phyloP scores from a whole-genome alignment of 1,140 invertebrate genomes.

The Drusus annulatus region DNA sequence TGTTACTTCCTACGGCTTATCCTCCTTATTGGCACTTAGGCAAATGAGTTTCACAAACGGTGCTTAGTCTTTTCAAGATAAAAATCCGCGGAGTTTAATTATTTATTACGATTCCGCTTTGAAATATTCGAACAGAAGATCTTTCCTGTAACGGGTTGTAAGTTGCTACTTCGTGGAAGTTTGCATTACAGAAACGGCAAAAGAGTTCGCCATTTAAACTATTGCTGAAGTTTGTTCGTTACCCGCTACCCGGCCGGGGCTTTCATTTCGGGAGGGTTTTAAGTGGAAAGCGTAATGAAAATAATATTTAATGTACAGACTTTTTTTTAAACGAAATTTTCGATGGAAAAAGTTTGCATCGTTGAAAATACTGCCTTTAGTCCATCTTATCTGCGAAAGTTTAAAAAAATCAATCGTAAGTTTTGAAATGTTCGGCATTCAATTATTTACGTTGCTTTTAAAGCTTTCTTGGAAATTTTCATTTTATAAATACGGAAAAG shows the following conservation, averaged over 20 bases:
- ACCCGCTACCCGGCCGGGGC: no score
- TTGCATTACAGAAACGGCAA: constrained; percentile 12
- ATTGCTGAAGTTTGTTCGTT: constrained; percentile 34
- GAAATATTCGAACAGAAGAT: constrained; percentile 34
- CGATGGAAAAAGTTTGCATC: constrained; percentile 23
- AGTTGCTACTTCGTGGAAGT: constrained; percentile 9
- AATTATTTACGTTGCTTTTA: no score
- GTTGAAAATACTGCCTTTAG: neutral
- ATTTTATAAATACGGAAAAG: no score
- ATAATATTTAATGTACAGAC: constrained; percentile 17
- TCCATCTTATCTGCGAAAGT: constrained; percentile 5
- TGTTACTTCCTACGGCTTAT: constrained; percentile 23
- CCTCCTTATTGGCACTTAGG: constrained; percentile 45
- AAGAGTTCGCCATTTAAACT: constrained; percentile 33
- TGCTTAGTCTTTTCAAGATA: constrained; percentile 32
- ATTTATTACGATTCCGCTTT: constrained; percentile 33
- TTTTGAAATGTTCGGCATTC: neutral
- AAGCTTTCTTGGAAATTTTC: no score
- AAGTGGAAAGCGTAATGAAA: constrained; percentile 38
- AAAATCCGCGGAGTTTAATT: constrained; percentile 21
- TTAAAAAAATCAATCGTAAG: constrained; percentile 3
- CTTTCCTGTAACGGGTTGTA: constrained; percentile 31
- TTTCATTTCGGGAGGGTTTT: neutral
- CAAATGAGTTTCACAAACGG: constrained; percentile 46
- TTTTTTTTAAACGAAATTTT: neutral